A percentile compares a stretch with the other conserved stretches of the same genome.
Evolutionary conservation across 2,888 invertebrate genomes (phyloP).

Genomic region (Eubasilissa splendida): DNA sequence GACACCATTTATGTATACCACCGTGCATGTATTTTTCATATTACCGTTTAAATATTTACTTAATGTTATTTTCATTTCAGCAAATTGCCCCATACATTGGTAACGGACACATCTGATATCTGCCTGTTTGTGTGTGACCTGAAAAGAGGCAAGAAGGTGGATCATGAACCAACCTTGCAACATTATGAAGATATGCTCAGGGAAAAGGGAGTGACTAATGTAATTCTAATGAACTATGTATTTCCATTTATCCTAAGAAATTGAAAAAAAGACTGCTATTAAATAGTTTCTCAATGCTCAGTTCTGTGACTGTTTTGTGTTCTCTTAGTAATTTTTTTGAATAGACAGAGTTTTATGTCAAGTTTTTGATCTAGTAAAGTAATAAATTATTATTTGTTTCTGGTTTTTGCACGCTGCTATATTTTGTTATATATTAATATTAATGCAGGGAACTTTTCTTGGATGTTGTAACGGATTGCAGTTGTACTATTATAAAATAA

Average conservation of each 20-base stretch:
- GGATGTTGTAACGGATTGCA: no score
- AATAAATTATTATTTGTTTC: no score
- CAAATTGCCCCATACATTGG: conserved; percentile 74
- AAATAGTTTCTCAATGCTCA: no score
- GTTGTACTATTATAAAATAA: no score
- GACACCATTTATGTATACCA: no score
- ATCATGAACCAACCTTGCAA: conserved; percentile 83
- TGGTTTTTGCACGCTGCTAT: no score
- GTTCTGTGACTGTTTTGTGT: not conserved
- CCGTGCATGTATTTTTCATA: no score
- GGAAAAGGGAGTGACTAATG: conserved; percentile 74
- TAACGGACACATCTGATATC: conserved; percentile 79
- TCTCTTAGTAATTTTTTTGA: not conserved
- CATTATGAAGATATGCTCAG: conserved; percentile 81
- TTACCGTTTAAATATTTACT: not conserved
- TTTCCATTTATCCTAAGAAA: not conserved
- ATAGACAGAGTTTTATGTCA: not conserved
- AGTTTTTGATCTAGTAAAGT: no score
- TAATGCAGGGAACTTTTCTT: no score
- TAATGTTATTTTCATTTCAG: conserved; percentile 61
- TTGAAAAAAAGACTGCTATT: no score
- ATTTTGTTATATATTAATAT: no score
- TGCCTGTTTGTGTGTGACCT: conserved; percentile 86
- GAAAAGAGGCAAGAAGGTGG: conserved; percentile 78
- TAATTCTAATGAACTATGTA: conserved; percentile 62